Conservation (phyloP, 2,888 invertebrate genomes). For the Eudasyphora cyanicolor region DNA sequence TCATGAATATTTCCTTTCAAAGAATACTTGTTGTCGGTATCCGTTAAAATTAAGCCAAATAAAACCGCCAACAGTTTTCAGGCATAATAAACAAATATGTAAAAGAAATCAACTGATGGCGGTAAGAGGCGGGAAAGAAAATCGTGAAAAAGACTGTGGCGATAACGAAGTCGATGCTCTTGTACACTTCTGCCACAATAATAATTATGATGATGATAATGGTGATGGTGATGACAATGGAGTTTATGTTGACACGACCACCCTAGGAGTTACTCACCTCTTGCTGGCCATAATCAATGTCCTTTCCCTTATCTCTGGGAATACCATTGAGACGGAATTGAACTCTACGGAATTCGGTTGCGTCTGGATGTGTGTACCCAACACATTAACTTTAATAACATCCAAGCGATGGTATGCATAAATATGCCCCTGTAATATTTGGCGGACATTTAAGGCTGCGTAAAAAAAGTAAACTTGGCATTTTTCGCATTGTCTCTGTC, state of each 20-base stretch:
- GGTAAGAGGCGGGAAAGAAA: background rate
- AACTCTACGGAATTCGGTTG: background rate
- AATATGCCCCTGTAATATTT: constrained; percentile 51
- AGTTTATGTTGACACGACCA: background rate
- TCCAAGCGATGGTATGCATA: constrained; percentile 22
- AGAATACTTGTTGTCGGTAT: background rate
- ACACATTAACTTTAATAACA: constrained; percentile 52
- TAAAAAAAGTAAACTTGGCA: background rate
- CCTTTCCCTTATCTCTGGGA: background rate
- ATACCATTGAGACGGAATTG: background rate
- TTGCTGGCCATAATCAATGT: background rate
- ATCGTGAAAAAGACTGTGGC: background rate
- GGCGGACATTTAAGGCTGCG: constrained; percentile 47
- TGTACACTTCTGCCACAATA: background rate
- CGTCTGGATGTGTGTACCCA: background rate
- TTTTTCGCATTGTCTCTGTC: background rate
- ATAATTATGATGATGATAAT: background rate
- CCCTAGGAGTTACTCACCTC: background rate
- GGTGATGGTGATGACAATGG: background rate
- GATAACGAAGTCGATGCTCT: background rate
- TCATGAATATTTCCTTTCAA: background rate
- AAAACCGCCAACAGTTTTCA: background rate
- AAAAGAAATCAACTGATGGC: background rate
- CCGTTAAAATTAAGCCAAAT: background rate
- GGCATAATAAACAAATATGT: background rate